phyloP scores from a whole-genome alignment of 2,888 invertebrate genomes.

The Amphipyra berbera region DNA sequence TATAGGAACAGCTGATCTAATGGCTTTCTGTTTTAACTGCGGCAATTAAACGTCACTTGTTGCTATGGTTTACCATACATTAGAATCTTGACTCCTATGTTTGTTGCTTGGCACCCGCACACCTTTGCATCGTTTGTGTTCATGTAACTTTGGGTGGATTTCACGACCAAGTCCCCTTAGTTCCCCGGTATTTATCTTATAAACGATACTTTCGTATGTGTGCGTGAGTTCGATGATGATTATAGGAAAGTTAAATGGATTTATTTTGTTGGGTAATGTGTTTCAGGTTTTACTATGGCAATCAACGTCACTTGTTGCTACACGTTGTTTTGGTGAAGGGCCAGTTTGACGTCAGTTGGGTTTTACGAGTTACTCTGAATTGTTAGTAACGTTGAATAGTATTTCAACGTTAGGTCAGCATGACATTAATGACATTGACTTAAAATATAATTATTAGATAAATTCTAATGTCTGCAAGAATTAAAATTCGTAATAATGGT shows the following conservation, averaged over 20 bases:
- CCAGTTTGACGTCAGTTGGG: conserved; percentile 39
- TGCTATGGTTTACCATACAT: conserved; percentile 7
- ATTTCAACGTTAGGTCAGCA: neutral
- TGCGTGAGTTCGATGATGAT: neutral
- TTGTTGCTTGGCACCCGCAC: neutral
- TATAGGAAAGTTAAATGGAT: neutral
- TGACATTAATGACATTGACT: neutral
- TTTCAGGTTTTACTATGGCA: conserved; percentile 21
- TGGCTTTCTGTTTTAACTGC: conserved; percentile 35
- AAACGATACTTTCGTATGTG: neutral
- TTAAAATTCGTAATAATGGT: too few species aligned
- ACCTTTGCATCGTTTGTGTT: neutral
- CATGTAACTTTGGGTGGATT: neutral
- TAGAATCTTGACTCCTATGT: neutral
- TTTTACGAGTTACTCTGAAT: conserved; percentile 29
- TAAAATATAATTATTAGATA: too few species aligned
- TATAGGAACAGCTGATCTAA: conserved; percentile 30
- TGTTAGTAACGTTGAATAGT: conserved; percentile 7
- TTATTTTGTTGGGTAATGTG: neutral
- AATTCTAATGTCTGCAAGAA: too few species aligned
- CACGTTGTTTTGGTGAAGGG: conserved; percentile 12
- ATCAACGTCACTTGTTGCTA: conserved; percentile 26
- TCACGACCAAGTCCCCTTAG: neutral
- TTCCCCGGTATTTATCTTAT: neutral
- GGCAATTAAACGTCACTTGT: conserved; percentile 37